phyloP scores from a whole-genome alignment of 2,113 vertebrate genomes.

The Misgurnus anguillicaudatus region DNA sequence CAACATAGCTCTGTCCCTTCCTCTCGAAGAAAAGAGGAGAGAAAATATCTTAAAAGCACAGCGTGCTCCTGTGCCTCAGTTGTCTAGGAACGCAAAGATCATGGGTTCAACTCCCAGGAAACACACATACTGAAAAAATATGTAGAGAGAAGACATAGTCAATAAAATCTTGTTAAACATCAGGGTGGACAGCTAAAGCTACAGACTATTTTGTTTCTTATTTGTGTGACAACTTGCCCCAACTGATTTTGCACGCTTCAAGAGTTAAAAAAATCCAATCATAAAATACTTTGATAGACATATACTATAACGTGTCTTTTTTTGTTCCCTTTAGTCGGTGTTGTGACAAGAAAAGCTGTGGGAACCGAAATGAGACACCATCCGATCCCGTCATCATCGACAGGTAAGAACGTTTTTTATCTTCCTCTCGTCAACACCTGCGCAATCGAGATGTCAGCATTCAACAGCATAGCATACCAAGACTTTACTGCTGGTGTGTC shows the following conservation, averaged over 20 bases:
- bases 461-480: too few species aligned
- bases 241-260: neutral
- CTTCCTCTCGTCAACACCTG: neutral
- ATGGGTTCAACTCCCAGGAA: neutral
- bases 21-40: neutral
- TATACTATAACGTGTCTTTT: neutral
- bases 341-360: conserved; percentile 94
- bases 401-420: conserved; percentile 75
- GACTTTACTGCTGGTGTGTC: too few species aligned
- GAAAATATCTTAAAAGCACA: neutral
- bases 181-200: neutral
- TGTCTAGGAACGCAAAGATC: neutral
- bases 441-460: too few species aligned
- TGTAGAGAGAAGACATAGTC: too few species aligned
- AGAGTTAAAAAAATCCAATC: neutral
- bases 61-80: too few species aligned
- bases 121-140: too few species aligned
- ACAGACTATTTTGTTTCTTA: neutral
- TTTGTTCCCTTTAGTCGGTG: conserved; percentile 77
- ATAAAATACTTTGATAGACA: neutral
- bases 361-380: conserved; percentile 92
- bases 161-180: neutral
- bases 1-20: neutral
- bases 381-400: conserved; percentile 91
- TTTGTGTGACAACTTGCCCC: neutral